Percentiles rank a stretch among this genome's conserved stretches.
These are phyloP conservation scores for Fregetta grallaria DNA, from an alignment of 2,113 vertebrate genomes.

Conservation along the genomic window DNA sequence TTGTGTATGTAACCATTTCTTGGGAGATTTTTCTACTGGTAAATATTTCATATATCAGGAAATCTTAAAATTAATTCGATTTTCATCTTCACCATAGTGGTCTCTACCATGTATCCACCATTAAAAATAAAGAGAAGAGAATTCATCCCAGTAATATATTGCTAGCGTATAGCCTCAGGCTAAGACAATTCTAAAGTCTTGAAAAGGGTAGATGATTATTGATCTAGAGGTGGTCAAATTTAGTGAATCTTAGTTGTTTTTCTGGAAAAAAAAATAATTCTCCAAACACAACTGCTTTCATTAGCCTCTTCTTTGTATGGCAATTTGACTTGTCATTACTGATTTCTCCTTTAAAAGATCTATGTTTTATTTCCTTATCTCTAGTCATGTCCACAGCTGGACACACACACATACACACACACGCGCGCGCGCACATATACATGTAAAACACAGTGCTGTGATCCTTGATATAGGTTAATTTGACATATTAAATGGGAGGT, in stretches of 20 bases:
- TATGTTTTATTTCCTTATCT: not conserved
- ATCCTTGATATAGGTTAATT: not conserved
- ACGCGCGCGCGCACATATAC: too few species aligned
- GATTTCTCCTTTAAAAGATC: not conserved
- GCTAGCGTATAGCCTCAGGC: not conserved
- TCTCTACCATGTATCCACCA: not conserved
- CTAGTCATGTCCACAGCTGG: not conserved
- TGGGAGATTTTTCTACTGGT: not conserved
- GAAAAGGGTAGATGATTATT: not conserved
- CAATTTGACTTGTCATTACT: not conserved
- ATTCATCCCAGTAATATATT: not conserved
- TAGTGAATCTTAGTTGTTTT: not conserved
- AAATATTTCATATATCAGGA: not conserved
- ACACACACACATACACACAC: fast-evolving
- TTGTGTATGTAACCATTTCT: not conserved
- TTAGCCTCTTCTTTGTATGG: not conserved
- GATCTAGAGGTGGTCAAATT: not conserved
- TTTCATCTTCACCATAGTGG: not conserved
- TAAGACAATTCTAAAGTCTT: not conserved
- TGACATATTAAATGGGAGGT: not conserved
- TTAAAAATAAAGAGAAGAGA: not conserved
- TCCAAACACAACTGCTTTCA: not conserved
- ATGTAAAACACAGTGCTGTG: not conserved
- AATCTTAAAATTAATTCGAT: not conserved
- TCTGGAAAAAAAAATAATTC: not conserved